A percentile compares a stretch with the other conserved stretches of the same genome.
Conservation (phyloP, 2,888 invertebrate species). For the Ephialtes manifestator region DNA sequence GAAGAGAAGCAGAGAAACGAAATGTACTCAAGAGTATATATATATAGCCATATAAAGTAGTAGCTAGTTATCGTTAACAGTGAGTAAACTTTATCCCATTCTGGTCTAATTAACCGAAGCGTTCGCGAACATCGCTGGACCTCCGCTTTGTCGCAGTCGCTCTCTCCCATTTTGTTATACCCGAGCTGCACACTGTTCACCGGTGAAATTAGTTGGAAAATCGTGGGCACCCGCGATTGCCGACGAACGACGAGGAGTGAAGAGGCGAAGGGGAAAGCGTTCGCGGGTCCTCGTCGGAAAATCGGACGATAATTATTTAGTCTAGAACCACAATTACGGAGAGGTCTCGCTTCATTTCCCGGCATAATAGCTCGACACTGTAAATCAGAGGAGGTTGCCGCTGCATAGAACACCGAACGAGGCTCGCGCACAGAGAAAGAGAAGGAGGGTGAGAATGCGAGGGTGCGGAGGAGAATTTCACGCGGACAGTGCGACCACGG, state of each 20-base stretch:
- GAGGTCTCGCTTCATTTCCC: conserved; percentile 69
- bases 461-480: conserved; percentile 23
- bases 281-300: conserved; percentile 61
- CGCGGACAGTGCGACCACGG: conserved; percentile 41
- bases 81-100: conserved; percentile 36
- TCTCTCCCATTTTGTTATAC: conserved; percentile 29
- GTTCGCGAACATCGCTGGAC: not conserved
- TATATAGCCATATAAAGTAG: no score
- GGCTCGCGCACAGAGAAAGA: not conserved
- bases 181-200: conserved; percentile 7
- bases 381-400: conserved; percentile 61
- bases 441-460: conserved; percentile 36
- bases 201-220: conserved; percentile 68
- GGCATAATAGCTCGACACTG: conserved; percentile 66
- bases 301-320: conserved; percentile 72
- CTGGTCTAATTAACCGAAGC: conserved; percentile 37
- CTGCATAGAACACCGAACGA: conserved; percentile 17
- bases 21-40: no score
- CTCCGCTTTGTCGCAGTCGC: not conserved
- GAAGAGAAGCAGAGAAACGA: no score
- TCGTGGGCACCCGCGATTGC: conserved; percentile 38
- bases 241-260: conserved; percentile 3
- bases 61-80: not conserved
- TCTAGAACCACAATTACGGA: conserved; percentile 69
- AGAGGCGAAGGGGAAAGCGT: conserved; percentile 29